Conservation (phyloP, 2,888 invertebrate genomes). For the Lochmaea crataegi region DNA sequence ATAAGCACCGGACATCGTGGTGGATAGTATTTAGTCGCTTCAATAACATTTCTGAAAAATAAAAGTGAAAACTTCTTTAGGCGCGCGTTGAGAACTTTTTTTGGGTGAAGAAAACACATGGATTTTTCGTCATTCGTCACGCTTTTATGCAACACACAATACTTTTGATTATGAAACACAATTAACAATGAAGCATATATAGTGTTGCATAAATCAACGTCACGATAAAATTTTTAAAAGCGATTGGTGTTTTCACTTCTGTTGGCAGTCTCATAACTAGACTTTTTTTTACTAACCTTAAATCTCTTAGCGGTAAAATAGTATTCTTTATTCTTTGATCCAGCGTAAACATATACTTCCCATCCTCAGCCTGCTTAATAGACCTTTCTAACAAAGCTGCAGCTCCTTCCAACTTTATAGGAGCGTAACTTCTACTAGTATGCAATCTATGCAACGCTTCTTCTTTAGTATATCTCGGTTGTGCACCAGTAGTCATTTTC, state of each 20-base stretch:
- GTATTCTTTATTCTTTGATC: constrained; percentile 68
- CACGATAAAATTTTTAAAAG: too few relatives aligned
- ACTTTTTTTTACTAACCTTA: too few relatives aligned
- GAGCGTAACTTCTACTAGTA: constrained; percentile 60
- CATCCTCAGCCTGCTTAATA: constrained; percentile 49
- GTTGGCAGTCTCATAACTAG: too few relatives aligned
- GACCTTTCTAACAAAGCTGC: constrained; percentile 65
- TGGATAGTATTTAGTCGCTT: constrained; percentile 58
- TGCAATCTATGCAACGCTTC: constrained; percentile 67
- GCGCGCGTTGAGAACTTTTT: too few relatives aligned
- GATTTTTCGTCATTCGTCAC: too few relatives aligned
- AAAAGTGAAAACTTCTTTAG: too few relatives aligned
- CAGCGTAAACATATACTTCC: constrained; percentile 68
- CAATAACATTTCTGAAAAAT: constrained; percentile 53
- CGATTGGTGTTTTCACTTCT: too few relatives aligned
- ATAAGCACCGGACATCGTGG: constrained; percentile 62
- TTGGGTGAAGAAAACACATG: too few relatives aligned
- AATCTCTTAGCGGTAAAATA: constrained; percentile 59
- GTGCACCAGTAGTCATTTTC: constrained; percentile 43
- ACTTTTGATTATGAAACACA: too few relatives aligned
- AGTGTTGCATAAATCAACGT: too few relatives aligned
- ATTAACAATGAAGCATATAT: too few relatives aligned
- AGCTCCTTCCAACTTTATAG: constrained; percentile 66
- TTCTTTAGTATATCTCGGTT: constrained; percentile 63
- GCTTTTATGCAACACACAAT: too few relatives aligned